Evolutionary conservation across 2,888 invertebrate species (phyloP).

Genomic region (Cetonia aurata): DNA sequence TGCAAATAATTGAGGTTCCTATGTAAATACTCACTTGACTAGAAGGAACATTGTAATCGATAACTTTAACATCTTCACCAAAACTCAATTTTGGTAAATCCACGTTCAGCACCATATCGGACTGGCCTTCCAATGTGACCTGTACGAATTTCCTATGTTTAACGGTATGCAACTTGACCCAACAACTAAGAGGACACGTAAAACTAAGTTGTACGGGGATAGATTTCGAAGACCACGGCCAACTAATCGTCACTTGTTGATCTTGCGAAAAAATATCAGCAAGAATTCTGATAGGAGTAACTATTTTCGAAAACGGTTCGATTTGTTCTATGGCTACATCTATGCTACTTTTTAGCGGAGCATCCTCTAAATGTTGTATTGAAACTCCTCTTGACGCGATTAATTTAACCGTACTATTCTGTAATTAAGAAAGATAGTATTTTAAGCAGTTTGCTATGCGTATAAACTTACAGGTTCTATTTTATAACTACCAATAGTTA

Average conservation of each 20-base stretch:
- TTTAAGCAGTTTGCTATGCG: too few species aligned
- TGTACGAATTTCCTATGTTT: slow-evolving; percentile 88
- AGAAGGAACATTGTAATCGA: slow-evolving; percentile 58
- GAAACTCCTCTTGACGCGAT: slow-evolving; percentile 78
- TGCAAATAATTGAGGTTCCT: too few species aligned
- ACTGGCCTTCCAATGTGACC: slow-evolving; percentile 76
- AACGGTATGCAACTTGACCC: slow-evolving; percentile 87
- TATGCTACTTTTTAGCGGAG: slow-evolving; percentile 68
- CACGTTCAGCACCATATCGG: slow-evolving; percentile 58
- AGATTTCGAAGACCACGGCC: slow-evolving; percentile 83
- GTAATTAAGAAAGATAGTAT: slow-evolving; percentile 48
- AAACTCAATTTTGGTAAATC: slow-evolving; percentile 57
- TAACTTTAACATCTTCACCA: slow-evolving; percentile 56
- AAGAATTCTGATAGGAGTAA: slow-evolving; percentile 71
- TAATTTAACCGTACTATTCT: slow-evolving; percentile 74
- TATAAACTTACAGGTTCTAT: slow-evolving; percentile 74
- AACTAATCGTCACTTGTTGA: slow-evolving; percentile 70
- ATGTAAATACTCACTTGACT: slow-evolving; percentile 59
- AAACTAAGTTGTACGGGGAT: slow-evolving; percentile 83
- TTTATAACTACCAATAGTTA: slow-evolving; percentile 83
- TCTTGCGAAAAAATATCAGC: slow-evolving; percentile 81
- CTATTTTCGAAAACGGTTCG: slow-evolving; percentile 59
- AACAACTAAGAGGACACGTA: slow-evolving; percentile 84
- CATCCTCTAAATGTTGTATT: slow-evolving; percentile 67
- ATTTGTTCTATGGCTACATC: slow-evolving; percentile 61